Base-by-base conservation (phyloP, 2,888 invertebrate species). In the Epinotia nisella region DNA sequence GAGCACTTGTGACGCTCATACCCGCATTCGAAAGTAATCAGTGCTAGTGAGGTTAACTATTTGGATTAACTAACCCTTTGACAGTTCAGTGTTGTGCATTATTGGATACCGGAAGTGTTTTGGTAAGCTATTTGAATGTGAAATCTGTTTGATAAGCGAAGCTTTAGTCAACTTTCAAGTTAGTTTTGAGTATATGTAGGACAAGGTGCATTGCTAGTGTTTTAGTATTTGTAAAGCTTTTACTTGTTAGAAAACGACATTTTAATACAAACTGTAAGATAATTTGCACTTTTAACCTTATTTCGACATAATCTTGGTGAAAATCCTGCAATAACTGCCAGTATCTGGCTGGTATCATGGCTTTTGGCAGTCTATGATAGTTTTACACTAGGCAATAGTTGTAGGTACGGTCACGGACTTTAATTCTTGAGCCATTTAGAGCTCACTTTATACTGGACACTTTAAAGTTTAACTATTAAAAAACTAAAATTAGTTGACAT, bases 1-100 rank as follows among this genome's bases (percentile, higher is more conserved):
- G 77, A 75, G 78, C 80, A 79, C 77, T 85, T 87, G 86, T 83
- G 71, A 78, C 76, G 67, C 64, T 29, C 17, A 67, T 74, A 66
- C 70, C 70, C 69, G 76, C 74, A 71, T 80, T 80, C 78, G 78
- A 83, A 81, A 88, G 87, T 9, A 35, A 35, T 35, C 88, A 79
- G 88, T 91, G 89, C 80, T 82, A 83, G 81, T 78, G 76, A 76
- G 74, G 77, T 72, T 71, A 65, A 71, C 35, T 39, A 56, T 41
- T 41, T 60, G 59, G 53, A 41, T 49, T 49, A n/a, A 49, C 41
- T 13, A 49, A n/a, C 15, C 49, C 49, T 49, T 49, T 49, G n/a
- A 49, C n/a, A 49, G 35, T 60, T 15, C 17, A 71, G 72, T 72
- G 70, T 64, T 71, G 66, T 66, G 66, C 41, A 15, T 39, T 21